phyloP scores from a whole-genome alignment of 2,797 vertebrate genomes.

The Pseudotriccus pelzelni region DNA sequence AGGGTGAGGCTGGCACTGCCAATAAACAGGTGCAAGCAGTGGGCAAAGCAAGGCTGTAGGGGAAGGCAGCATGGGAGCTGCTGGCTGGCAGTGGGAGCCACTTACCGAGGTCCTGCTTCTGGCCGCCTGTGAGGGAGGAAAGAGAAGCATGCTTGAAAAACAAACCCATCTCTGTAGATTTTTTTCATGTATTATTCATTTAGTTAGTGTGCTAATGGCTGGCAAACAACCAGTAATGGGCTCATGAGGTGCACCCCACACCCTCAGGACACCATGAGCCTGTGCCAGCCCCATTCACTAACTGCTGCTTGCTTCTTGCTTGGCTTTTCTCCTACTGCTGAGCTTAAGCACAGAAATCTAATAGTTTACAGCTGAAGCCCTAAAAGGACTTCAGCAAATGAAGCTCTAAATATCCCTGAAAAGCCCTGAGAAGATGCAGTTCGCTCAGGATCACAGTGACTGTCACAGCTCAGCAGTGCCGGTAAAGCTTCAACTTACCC shows the following conservation, averaged over 20 bases:
- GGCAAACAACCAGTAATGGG: not conserved
- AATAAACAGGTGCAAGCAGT: not conserved
- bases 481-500: slow-evolving; percentile 50
- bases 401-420: not conserved
- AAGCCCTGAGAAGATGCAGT: not conserved
- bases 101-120: slow-evolving; percentile 59
- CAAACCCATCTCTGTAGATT: rapidly evolving
- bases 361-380: not conserved
- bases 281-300: not conserved
- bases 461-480: not conserved
- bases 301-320: not conserved
- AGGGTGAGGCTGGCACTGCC: not conserved
- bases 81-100: not conserved
- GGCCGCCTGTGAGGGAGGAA: slow-evolving; percentile 39
- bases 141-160: not conserved
- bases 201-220: not conserved
- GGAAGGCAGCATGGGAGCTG: not conserved
- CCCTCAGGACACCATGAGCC: not conserved
- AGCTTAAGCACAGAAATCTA: not conserved
- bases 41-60: not conserved
- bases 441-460: not conserved
- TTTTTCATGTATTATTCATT: not conserved
- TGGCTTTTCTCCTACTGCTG: not conserved
- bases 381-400: not conserved
- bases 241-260: not conserved